A percentile compares a stretch with the other conserved stretches of the same genome.
These are phyloP conservation scores for Cosmia pyralina DNA, from an alignment of 2,888 invertebrate genomes.

Conservation along the genomic window DNA sequence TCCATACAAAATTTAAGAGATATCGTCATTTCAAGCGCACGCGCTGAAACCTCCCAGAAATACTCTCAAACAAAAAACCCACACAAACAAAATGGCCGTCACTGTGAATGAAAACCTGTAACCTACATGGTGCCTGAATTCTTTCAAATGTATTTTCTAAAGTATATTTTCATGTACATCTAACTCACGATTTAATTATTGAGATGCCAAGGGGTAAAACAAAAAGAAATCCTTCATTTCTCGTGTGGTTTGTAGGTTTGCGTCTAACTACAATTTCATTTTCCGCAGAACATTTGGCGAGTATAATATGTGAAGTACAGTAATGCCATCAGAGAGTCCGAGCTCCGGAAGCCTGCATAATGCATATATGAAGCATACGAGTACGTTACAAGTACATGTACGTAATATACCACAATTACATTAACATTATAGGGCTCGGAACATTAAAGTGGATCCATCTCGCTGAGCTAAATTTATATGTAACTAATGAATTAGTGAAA, in stretches of 20 bases:
- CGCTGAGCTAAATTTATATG: constrained; percentile 32
- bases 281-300: constrained; percentile 50
- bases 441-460: constrained; percentile 37
- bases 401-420: constrained; percentile 47
- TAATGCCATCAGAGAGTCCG: constrained; percentile 68
- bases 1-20: too few relatives aligned
- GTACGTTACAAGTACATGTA: constrained; percentile 45
- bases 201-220: constrained; percentile 15
- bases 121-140: not conserved
- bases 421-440: constrained; percentile 40
- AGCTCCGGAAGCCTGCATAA: constrained; percentile 70
- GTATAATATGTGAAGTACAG: constrained; percentile 58
- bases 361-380: constrained; percentile 68
- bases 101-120: not conserved
- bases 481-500: constrained; percentile 40
- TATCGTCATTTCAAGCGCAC: too few relatives aligned
- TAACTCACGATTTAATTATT: constrained; percentile 20
- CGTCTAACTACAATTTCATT: constrained; percentile 61
- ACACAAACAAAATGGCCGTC: too few relatives aligned
- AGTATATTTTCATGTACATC: constrained; percentile 14
- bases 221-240: constrained; percentile 43
- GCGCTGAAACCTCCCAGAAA: too few relatives aligned
- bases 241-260: constrained; percentile 33
- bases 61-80: too few relatives aligned
- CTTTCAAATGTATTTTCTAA: not conserved